Evolutionary conservation across 2,113 vertebrate species (phyloP).

Genomic region (Hippocampus abdominalis): DNA sequence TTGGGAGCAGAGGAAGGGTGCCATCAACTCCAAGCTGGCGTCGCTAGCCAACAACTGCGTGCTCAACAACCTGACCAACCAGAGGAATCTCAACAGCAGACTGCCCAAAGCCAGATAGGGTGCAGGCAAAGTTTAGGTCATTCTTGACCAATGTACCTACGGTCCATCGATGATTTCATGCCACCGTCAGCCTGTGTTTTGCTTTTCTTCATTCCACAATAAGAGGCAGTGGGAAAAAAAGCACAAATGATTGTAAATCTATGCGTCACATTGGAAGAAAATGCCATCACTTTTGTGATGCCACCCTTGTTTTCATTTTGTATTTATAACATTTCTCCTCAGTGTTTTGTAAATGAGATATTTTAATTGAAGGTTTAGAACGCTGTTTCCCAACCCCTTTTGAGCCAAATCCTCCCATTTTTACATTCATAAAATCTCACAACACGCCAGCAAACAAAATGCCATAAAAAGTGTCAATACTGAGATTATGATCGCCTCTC

Average conservation of each 20-base stretch:
- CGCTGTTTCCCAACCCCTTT: neutral
- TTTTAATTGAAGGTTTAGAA: neutral
- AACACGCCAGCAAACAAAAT: neutral
- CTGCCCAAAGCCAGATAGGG: conserved; percentile 74
- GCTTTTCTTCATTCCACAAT: conserved; percentile 4
- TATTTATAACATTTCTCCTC: conserved; percentile 21
- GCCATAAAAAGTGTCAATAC: neutral
- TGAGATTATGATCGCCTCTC: neutral
- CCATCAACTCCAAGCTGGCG: conserved; percentile 45
- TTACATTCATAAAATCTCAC: neutral
- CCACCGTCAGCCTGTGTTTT: conserved; percentile 21
- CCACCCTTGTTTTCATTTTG: conserved; percentile 16
- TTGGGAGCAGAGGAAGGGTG: conserved; percentile 65
- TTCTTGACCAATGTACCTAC: conserved; percentile 6
- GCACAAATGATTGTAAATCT: conserved; percentile 29
- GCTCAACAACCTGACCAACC: conserved; percentile 68
- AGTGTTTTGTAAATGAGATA: conserved; percentile 18
- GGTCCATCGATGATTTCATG: conserved; percentile 49
- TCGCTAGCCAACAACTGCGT: conserved; percentile 70
- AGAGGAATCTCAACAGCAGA: conserved; percentile 65
- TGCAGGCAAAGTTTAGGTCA: neutral
- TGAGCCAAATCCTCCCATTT: neutral
- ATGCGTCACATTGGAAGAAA: conserved; percentile 10
- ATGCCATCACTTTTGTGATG: neutral
- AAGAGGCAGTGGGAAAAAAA: conserved; percentile 7